phyloP scores from a whole-genome alignment of 2,797 vertebrate genomes.

The Crocodylus rhombifer region DNA sequence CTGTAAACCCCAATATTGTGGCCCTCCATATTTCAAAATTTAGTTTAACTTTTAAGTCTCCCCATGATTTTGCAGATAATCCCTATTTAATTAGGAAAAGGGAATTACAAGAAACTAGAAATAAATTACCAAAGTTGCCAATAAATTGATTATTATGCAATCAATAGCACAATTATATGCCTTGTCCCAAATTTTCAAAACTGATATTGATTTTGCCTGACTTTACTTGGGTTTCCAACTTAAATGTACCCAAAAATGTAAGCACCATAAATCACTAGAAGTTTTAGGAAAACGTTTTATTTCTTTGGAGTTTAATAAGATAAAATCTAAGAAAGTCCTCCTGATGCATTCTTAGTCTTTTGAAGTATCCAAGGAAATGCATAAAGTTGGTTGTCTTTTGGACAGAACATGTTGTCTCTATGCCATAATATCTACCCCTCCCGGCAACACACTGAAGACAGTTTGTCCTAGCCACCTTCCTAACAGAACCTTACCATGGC shows the following conservation, averaged over 20 bases:
- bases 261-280: background rate
- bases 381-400: too few relatives aligned
- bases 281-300: background rate
- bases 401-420: too few relatives aligned
- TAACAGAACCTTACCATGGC: background rate
- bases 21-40: rapidly evolving
- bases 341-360: too few relatives aligned
- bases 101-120: background rate
- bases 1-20: background rate
- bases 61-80: background rate
- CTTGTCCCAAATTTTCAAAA: background rate
- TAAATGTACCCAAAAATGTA: background rate
- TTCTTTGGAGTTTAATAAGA: background rate
- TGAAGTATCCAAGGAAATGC: too few relatives aligned
- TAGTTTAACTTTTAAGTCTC: background rate
- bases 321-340: too few relatives aligned
- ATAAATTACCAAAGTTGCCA: background rate
- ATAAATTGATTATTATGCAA: too few relatives aligned
- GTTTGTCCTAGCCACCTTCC: too few relatives aligned
- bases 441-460: too few relatives aligned
- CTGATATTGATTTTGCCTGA: background rate
- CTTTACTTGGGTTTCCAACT: background rate
- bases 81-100: background rate
- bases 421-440: too few relatives aligned
- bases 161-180: too few relatives aligned